Base-by-base conservation (phyloP, 2,113 vertebrate genomes). In the Alectura lathami region DNA sequence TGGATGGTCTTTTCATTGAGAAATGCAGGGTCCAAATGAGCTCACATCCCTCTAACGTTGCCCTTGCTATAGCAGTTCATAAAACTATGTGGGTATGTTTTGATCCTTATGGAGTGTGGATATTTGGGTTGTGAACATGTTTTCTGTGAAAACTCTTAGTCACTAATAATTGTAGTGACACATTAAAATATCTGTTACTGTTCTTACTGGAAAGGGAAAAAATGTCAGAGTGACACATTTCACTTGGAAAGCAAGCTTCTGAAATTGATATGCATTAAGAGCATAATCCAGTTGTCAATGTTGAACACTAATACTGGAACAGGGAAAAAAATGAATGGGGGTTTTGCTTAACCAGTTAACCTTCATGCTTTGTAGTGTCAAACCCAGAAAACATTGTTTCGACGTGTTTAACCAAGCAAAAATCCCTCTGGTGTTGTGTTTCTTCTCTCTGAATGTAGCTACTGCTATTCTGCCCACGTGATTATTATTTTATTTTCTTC, bases 111-210 rank as follows among this genome's bases (percentile, higher is more conserved):
- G 36, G 76, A 38, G 50, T 87, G 40, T 3, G 6, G 60, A 11
- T 93, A 36, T 88, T 94, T 94, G 81, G 64, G 38, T 8, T 13
- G 36, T 53, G 38, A 86, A 48, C 17, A 4, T 78, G 38, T 93
- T 96, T 91, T 79, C 63, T 86, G 16, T 83, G 79, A 81, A 83
- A 90, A 72, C 20, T 69, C 56, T 26, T 66, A 47, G 50, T 90
- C 47, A 56, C 60, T 93, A 79, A 53, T 89, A 89, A 48, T 68
- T 76, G 77, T 91, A 68, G 64, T 88, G 68, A 70, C 56, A 60
- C 40, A 51, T 69, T 43, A 24, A 90, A 86, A 29, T 86, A 48
- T 22, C 36, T 81, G 9, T 74, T 78, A 38, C 48, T 66, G 23
- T 72, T 93, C 70, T 83, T 77, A 40, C 30, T 68, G 72, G 51